Conservation (phyloP, 2,797 vertebrate species). For the Odontamblyopus lacepedii region DNA sequence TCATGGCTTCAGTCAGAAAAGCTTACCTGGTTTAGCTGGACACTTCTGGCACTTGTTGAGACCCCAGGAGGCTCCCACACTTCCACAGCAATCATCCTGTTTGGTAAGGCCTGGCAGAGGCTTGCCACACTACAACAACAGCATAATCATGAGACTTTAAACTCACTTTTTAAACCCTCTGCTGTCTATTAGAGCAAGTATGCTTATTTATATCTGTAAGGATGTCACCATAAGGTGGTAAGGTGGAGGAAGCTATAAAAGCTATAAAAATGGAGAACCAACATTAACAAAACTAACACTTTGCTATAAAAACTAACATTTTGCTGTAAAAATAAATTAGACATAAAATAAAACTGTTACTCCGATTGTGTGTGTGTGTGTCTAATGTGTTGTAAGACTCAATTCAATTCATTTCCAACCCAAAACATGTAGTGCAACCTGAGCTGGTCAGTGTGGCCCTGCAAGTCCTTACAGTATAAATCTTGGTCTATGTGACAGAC, state of each 20-base stretch:
- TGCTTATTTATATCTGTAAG: constrained; percentile 18
- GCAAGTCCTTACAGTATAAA: constrained; percentile 48
- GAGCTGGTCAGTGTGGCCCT: constrained; percentile 39
- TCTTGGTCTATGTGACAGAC: constrained; percentile 25
- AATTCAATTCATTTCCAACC: constrained; percentile 27
- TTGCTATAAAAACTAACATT: constrained; percentile 54
- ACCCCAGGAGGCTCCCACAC: constrained; percentile 91
- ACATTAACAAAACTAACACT: constrained; percentile 20
- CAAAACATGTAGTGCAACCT: constrained; percentile 41
- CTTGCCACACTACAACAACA: constrained; percentile 85
- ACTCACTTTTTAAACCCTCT: constrained; percentile 40
- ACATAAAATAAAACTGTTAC: constrained; percentile 11
- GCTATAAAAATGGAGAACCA: neutral
- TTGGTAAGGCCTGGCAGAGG: constrained; percentile 87
- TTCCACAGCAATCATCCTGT: constrained; percentile 94
- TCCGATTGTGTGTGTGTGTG: neutral
- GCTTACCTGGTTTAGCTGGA: constrained; percentile 88
- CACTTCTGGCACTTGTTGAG: constrained; percentile 83
- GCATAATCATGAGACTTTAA: constrained; percentile 66
- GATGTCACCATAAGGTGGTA: neutral
- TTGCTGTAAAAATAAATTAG: constrained; percentile 51
- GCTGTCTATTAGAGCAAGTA: constrained; percentile 44
- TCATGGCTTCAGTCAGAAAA: constrained; percentile 30
- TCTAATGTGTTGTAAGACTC: neutral
- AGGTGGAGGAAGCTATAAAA: constrained; percentile 36